Conservation (phyloP, 2,113 vertebrate genomes). For the Girardinichthys multiradiatus region DNA sequence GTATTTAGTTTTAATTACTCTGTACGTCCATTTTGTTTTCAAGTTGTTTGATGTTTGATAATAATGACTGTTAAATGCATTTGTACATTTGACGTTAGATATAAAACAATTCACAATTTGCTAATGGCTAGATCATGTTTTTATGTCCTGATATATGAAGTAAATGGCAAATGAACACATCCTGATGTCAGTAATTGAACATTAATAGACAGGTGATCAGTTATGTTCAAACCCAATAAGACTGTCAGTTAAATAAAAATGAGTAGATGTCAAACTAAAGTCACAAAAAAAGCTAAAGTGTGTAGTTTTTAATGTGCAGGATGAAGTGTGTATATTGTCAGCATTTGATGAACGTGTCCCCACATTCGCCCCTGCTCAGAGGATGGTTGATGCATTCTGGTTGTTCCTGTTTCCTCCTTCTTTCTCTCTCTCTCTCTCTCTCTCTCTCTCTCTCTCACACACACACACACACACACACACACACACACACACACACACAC, state of each 20-base stretch:
- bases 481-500: constrained; percentile 20
- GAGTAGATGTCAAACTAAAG: neutral
- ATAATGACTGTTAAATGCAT: too few relatives aligned
- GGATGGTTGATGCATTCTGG: constrained; percentile 54
- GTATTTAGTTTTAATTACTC: too few relatives aligned
- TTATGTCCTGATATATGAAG: too few relatives aligned
- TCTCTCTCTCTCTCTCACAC: too few relatives aligned
- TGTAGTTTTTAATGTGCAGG: neutral
- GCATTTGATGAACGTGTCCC: constrained; percentile 60
- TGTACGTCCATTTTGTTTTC: too few relatives aligned
- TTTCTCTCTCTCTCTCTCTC: too few relatives aligned
- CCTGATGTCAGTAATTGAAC: neutral
- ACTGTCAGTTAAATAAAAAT: neutral
- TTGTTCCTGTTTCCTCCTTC: constrained; percentile 35
- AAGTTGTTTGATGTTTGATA: too few relatives aligned
- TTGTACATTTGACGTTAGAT: too few relatives aligned
- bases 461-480: constrained; percentile 12
- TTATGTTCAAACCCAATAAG: neutral
- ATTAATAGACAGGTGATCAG: neutral
- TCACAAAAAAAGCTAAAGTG: neutral
- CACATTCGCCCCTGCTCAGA: constrained; percentile 33
- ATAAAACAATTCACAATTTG: too few relatives aligned
- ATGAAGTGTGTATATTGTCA: constrained; percentile 43
- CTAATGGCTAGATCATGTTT: too few relatives aligned
- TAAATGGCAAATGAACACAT: too few relatives aligned